phyloP scores from a whole-genome alignment of 2,113 vertebrate species.

The Triplophysa tibetana region DNA sequence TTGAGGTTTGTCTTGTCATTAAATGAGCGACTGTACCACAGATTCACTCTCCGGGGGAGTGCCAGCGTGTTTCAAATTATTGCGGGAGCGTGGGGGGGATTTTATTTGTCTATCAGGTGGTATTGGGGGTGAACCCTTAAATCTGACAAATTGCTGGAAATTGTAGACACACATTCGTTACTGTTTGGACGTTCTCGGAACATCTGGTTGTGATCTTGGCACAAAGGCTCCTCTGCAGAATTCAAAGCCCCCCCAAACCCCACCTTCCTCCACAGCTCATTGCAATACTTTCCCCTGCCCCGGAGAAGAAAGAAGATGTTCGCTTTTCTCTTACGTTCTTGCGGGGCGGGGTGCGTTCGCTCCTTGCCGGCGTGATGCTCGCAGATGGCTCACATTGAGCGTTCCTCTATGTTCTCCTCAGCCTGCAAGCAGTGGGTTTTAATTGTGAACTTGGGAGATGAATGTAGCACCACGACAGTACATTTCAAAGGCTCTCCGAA shows the following conservation, averaged over 20 bases:
- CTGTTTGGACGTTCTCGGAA: slow-evolving; percentile 76
- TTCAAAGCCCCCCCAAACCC: slow-evolving; percentile 58
- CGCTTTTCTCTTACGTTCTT: not conserved
- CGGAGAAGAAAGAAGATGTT: slow-evolving; percentile 39
- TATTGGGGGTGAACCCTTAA: slow-evolving; percentile 67
- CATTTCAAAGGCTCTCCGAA: slow-evolving; percentile 61
- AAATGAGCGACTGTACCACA: slow-evolving; percentile 52
- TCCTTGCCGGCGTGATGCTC: not conserved
- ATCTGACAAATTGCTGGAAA: slow-evolving; percentile 84
- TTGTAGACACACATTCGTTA: slow-evolving; percentile 78
- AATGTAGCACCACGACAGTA: slow-evolving; percentile 58
- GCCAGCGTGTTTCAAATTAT: slow-evolving; percentile 58
- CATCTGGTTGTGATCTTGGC: slow-evolving; percentile 81
- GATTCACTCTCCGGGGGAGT: slow-evolving; percentile 35
- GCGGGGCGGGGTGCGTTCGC: slow-evolving; percentile 32
- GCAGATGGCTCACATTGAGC: slow-evolving; percentile 55
- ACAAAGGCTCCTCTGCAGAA: slow-evolving; percentile 69
- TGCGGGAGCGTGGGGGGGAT: slow-evolving; percentile 56
- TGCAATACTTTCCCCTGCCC: slow-evolving; percentile 62
- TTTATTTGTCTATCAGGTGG: slow-evolving; percentile 72
- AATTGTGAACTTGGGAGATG: slow-evolving; percentile 65
- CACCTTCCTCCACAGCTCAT: slow-evolving; percentile 8
- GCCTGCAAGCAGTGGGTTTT: slow-evolving; percentile 61
- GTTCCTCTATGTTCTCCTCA: slow-evolving; percentile 63
- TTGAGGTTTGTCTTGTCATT: slow-evolving; percentile 57